These are phyloP conservation scores for Diadophis punctatus DNA, from an alignment of 2,113 vertebrate genomes.

Conservation along the genomic window DNA sequence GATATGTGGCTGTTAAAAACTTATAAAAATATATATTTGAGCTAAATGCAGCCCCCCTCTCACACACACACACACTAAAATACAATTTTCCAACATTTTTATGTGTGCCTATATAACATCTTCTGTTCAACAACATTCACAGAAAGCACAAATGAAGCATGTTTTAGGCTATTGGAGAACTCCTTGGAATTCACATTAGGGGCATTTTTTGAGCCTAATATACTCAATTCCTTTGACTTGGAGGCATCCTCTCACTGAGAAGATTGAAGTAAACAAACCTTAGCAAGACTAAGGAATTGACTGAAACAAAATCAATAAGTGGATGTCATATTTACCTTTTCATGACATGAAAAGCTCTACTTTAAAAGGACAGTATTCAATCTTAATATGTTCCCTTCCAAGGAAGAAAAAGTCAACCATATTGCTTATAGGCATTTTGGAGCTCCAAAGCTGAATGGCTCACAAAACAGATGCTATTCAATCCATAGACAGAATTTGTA, in stretches of 20 bases:
- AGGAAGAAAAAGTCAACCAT: not conserved
- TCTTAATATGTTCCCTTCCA: not conserved
- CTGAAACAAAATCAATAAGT: not conserved
- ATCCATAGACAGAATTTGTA: not conserved
- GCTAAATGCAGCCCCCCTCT: not conserved
- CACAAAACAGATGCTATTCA: not conserved
- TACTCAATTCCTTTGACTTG: not conserved
- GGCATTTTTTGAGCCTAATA: not conserved
- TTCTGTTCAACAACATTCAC: not conserved
- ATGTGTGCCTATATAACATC: not conserved
- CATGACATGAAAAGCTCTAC: not conserved
- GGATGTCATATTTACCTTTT: not conserved
- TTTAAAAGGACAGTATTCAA: not conserved
- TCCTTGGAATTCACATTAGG: conserved; percentile 6
- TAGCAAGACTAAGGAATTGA: not conserved
- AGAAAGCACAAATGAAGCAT: not conserved
- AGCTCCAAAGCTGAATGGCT: conserved; percentile 6
- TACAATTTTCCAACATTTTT: not conserved
- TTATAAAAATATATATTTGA: not conserved
- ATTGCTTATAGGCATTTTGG: not conserved
- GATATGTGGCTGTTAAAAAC: not conserved
- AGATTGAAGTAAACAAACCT: not conserved
- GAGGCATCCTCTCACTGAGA: not conserved
- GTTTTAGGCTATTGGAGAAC: not conserved
- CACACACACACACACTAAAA: not conserved